Conservation (phyloP, 2,888 invertebrate genomes). For the Leucozona laternaria region DNA sequence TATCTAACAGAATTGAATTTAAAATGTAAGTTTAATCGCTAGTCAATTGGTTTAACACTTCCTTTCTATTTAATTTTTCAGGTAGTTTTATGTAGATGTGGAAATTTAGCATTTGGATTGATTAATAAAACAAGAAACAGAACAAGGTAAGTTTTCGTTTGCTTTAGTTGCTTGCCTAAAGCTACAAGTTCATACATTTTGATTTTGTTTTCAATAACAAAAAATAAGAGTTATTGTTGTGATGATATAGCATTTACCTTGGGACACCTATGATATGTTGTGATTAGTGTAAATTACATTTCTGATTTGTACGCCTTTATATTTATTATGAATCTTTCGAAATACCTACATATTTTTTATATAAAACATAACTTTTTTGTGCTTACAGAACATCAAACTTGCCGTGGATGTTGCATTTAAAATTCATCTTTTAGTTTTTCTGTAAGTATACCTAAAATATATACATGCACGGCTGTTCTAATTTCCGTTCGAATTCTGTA, state of each 20-base stretch:
- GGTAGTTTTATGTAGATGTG: constrained; percentile 11
- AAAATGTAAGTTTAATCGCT: neutral
- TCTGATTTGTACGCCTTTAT: constrained; percentile 43
- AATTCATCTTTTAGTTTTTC: constrained; percentile 8
- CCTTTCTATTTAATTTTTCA: constrained; percentile 22
- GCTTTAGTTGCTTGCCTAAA: neutral
- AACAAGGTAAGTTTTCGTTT: constrained; percentile 34
- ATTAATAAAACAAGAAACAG: neutral
- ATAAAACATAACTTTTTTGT: constrained; percentile 12
- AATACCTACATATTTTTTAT: neutral
- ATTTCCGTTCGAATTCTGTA: too few species aligned
- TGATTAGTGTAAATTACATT: constrained; percentile 81
- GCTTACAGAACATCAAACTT: constrained; percentile 24
- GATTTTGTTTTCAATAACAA: too few species aligned
- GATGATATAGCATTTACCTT: constrained; percentile 81
- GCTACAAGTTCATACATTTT: neutral
- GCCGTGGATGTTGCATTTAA: constrained; percentile 19
- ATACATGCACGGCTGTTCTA: too few species aligned
- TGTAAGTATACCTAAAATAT: constrained; percentile 8
- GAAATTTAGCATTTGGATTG: too few species aligned
- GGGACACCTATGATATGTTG: constrained; percentile 82
- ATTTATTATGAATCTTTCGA: neutral
- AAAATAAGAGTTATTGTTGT: constrained; percentile 41
- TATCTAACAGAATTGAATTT: neutral
- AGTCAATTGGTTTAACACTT: neutral